Evolutionary conservation across 1,140 invertebrate species (phyloP), one percentile per base, ranked within the genome.

Genomic region (Caenorhabditis tropicalis): DNA sequence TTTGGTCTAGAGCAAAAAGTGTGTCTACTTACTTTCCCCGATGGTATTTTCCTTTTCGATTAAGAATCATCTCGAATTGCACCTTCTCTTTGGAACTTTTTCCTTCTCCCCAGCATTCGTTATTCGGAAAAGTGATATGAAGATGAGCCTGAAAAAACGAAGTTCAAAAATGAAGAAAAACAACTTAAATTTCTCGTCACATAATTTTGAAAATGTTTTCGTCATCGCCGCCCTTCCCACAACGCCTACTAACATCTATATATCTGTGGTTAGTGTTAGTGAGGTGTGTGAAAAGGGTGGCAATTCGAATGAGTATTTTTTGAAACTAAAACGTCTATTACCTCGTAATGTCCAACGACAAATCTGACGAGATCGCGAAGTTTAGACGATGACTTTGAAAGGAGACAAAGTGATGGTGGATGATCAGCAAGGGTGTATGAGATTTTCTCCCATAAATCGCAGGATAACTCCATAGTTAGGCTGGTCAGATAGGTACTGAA

Each of bases 231-330:
- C 65, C 65, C 65, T 74, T 74, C 65, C 65, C 65, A 74, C 65
- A 74, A 74, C 65, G 65, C 65, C 65, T 74, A 74, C 65, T 74
- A 74, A 74, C 65, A 74, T 74, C 65, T 43, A 74, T 21, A 16
- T 7, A 74, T 24, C 65, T 39, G 36, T 43, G 36, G n/a, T 43
- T 43, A 43, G 65, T 74, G 65, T 74, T 74, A 74, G 65, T 74
- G 19, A 74, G 65, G 65, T 74, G 65, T 74, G 65, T 74, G 65
- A 74, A 43, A 74, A 74, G 65, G 29, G 36, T n/a, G 19, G 65
- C n/a, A 46, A 43, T 15, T 43, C n/a, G 65, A 74, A 74, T 15
- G 24, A 65, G 27, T 74, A 10, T 12, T 43, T 33, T n/a, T 24
- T 7, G 4, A 74, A 10, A 43, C 24, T 10, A 33, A 27, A 33